phyloP scores from a whole-genome alignment of 2,888 invertebrate genomes.

The Cheilosia soror region DNA sequence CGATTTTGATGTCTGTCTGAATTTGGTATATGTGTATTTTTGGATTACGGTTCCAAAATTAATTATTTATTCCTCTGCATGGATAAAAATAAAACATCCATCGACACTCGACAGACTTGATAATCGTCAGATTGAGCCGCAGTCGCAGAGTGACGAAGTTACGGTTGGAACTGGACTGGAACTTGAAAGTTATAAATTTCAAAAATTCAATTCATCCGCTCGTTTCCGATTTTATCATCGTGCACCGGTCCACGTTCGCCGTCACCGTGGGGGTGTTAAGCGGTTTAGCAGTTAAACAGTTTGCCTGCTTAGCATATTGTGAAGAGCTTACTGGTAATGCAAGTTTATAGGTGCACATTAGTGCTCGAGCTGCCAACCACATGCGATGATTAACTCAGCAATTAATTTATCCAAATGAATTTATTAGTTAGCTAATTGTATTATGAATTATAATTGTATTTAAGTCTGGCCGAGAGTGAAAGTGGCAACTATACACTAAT shows the following conservation, averaged over 20 bases:
- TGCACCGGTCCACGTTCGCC: background rate
- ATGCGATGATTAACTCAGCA: conserved; percentile 19
- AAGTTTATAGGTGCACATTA: conserved; percentile 38
- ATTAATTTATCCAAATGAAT: conserved; percentile 54
- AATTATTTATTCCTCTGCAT: conserved; percentile 51
- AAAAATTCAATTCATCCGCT: conserved; percentile 40
- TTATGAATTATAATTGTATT: conserved; percentile 39
- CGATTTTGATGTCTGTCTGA: conserved; percentile 15
- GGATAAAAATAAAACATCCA: conserved; percentile 48
- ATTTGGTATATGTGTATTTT: background rate
- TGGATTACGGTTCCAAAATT: conserved; percentile 45
- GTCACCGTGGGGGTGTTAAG: conserved; percentile 13
- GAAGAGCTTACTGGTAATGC: conserved; percentile 11
- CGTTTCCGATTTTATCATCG: conserved; percentile 13
- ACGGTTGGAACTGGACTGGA: no score
- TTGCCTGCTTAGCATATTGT: conserved; percentile 18
- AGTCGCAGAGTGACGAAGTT: background rate
- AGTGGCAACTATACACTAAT: conserved; percentile 3
- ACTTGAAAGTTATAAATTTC: conserved; percentile 35
- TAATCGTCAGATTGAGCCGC: no score
- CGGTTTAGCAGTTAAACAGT: background rate
- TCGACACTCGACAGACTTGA: background rate
- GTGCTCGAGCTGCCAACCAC: background rate
- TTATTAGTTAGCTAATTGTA: conserved; percentile 57
- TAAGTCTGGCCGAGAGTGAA: conserved; percentile 46